A percentile compares a stretch with the other conserved stretches of the same genome.
These are phyloP conservation scores for Tolypeutes matacus DNA, from an alignment of 2,797 vertebrate species.

Conservation along the genomic window DNA sequence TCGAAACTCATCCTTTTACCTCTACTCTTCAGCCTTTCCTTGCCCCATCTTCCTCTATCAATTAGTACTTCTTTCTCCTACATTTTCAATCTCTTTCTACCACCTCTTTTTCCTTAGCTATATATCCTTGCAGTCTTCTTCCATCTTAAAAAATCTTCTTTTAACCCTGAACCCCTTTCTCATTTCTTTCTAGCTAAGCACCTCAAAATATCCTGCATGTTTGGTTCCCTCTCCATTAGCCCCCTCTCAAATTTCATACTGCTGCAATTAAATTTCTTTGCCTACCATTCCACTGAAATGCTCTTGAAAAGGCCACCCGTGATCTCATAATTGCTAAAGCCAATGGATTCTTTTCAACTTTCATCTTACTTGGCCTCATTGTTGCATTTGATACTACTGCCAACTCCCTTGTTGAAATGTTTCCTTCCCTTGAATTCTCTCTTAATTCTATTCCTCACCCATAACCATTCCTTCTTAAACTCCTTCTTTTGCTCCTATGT, in stretches of 20 bases:
- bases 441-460: not conserved
- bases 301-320: not conserved
- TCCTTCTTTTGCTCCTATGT: not conserved
- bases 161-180: not conserved
- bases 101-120: not conserved
- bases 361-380: not conserved
- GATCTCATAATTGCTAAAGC: not conserved
- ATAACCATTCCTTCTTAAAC: not conserved
- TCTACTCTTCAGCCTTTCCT: not conserved
- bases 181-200: not conserved
- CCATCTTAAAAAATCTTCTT: not conserved
- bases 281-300: not conserved
- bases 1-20: not conserved
- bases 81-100: not conserved
- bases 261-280: not conserved
- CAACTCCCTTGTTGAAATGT: not conserved
- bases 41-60: not conserved
- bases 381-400: not conserved
- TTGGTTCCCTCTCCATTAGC: not conserved
- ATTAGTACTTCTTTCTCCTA: not conserved
- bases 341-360: not conserved
- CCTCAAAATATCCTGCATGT: not conserved
- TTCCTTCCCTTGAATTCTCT: conserved; percentile 28
- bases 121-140: conserved; percentile 2
- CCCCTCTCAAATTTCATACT: not conserved